phyloP scores from a whole-genome alignment of 2,888 invertebrate species.

The Linnaemya vulpina region DNA sequence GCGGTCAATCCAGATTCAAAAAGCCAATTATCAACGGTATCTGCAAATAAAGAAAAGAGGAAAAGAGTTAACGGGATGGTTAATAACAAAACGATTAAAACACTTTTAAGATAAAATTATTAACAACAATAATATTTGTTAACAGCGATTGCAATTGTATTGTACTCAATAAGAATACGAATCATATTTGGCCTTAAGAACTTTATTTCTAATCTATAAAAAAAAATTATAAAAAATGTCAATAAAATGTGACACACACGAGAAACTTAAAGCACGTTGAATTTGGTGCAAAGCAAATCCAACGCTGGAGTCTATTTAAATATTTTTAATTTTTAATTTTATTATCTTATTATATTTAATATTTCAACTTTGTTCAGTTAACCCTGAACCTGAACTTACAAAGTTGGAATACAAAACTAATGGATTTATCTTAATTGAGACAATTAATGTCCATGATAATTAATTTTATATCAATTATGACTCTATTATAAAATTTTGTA shows the following conservation, averaged over 20 bases:
- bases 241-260: conserved; percentile 21
- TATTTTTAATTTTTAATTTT: not conserved
- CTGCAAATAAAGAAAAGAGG: conserved; percentile 74
- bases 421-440: not conserved
- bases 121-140: not conserved
- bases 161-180: not conserved
- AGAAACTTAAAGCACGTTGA: not conserved
- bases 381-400: not conserved
- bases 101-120: no score
- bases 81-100: conserved; percentile 17
- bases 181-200: not conserved
- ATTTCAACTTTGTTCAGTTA: not conserved
- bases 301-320: not conserved
- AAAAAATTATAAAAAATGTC: not conserved
- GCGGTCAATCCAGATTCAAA: conserved; percentile 79
- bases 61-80: conserved; percentile 45
- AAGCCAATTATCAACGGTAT: conserved; percentile 80
- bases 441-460: not conserved
- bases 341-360: not conserved
- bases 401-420: not conserved
- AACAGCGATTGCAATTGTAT: conserved; percentile 4
- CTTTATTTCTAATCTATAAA: not conserved
- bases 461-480: no score
- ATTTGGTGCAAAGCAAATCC: not conserved
- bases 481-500: no score